phyloP scores from a whole-genome alignment of 2,113 vertebrate genomes.

The Gasterosteus nipponicus region DNA sequence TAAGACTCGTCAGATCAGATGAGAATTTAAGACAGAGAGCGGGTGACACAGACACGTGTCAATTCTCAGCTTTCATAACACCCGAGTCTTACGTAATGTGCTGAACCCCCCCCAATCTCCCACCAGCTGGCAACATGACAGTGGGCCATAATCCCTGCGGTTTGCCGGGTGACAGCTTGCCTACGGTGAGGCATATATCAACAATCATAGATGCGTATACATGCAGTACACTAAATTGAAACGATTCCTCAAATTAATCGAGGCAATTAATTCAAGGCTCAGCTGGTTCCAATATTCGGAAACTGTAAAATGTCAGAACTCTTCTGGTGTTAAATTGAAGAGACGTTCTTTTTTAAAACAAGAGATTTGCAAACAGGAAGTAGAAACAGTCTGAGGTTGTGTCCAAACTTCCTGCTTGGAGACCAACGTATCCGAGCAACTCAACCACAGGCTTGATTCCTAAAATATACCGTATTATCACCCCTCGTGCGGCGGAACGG shows the following conservation, averaged over 20 bases:
- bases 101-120: not conserved
- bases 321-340: not conserved
- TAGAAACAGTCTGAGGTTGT: not conserved
- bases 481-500: conserved; percentile 3
- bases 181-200: not conserved
- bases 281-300: not conserved
- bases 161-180: not conserved
- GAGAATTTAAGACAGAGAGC: not conserved
- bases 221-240: not conserved
- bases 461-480: conserved; percentile 6
- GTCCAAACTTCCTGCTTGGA: not conserved
- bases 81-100: conserved; percentile 20
- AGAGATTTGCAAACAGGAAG: not conserved
- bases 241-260: not conserved
- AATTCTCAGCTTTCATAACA: conserved; percentile 29
- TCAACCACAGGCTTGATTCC: not conserved
- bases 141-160: not conserved
- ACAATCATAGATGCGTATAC: not conserved
- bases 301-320: not conserved
- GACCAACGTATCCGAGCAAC: not conserved
- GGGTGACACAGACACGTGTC: not conserved
- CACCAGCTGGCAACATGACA: not conserved
- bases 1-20: not conserved
- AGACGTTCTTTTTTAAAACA: not conserved
- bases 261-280: not conserved